Evolutionary conservation across 2,113 vertebrate genomes (phyloP).

Genomic region (Butastur rufipennis): DNA sequence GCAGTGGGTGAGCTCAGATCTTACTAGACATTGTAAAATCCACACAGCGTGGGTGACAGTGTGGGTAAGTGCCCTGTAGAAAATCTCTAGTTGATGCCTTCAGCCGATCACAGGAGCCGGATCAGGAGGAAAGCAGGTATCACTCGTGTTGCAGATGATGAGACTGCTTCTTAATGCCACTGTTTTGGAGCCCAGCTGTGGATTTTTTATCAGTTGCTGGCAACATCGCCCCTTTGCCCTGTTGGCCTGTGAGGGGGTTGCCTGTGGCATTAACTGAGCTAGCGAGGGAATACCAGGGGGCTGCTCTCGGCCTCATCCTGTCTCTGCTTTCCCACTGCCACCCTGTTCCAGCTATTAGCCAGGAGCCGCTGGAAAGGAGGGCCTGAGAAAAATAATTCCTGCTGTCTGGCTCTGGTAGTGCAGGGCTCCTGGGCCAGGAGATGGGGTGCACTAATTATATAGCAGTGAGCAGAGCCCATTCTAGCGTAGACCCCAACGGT

Average conservation of each 20-base stretch:
- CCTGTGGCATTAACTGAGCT: background rate
- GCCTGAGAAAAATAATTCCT: background rate
- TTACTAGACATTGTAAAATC: background rate
- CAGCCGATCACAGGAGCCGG: background rate
- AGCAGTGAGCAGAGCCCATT: background rate
- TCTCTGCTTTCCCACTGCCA: background rate
- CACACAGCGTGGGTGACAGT: background rate
- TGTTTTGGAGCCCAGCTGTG: background rate
- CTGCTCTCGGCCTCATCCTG: background rate
- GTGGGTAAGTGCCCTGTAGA: background rate
- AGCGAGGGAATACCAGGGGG: background rate
- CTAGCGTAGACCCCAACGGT: background rate
- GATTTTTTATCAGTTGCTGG: background rate
- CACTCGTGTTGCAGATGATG: background rate
- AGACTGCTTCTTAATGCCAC: background rate
- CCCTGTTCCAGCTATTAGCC: background rate
- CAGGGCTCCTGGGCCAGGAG: background rate
- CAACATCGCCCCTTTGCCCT: rapidly evolving
- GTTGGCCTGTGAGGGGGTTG: rapidly evolving
- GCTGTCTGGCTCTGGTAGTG: rapidly evolving
- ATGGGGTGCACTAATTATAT: background rate
- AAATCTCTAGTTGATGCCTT: background rate
- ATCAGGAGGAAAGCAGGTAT: background rate
- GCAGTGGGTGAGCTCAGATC: background rate
- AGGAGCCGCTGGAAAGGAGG: background rate